Percentiles rank a stretch among this genome's conserved stretches.
phyloP scores from a whole-genome alignment of 2,888 invertebrate species.

The Monoplex corrugatus region DNA sequence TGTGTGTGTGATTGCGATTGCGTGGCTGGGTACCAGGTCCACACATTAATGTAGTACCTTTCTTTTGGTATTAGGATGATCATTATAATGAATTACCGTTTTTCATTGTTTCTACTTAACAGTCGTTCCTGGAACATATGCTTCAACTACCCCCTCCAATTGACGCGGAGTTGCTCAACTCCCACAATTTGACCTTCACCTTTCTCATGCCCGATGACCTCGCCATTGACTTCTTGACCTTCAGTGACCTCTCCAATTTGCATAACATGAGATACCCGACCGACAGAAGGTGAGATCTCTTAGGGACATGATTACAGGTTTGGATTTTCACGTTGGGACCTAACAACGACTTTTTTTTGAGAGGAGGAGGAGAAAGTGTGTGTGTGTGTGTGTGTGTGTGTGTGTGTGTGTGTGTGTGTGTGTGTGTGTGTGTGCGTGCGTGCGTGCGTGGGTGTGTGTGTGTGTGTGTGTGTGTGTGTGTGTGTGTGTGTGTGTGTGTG shows the following conservation, averaged over 20 bases:
- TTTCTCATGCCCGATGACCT: slow-evolving; percentile 62
- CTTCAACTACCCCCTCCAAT: slow-evolving; percentile 51
- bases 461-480: slow-evolving; percentile 20
- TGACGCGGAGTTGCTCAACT: slow-evolving; percentile 55
- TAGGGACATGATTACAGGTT: too few relatives aligned
- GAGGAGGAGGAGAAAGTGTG: neutral
- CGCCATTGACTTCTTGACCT: slow-evolving; percentile 51
- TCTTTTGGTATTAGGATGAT: neutral
- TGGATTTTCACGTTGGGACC: too few relatives aligned
- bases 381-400: neutral
- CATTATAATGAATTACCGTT: neutral
- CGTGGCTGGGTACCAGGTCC: too few relatives aligned
- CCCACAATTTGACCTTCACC: slow-evolving; percentile 59
- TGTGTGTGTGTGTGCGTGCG: slow-evolving; percentile 28
- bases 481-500: neutral
- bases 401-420: neutral
- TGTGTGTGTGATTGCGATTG: neutral
- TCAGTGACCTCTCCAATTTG: slow-evolving; percentile 47
- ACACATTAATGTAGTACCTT: neutral
- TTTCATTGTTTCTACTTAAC: slow-evolving; percentile 36
- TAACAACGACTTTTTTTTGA: too few relatives aligned
- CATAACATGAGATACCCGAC: slow-evolving; percentile 49
- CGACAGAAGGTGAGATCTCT: slow-evolving; percentile 47
- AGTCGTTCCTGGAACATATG: slow-evolving; percentile 57
- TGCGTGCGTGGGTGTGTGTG: neutral